Percentiles rank a stretch among this genome's conserved stretches.
Evolutionary conservation across 2,888 invertebrate species (phyloP).

Genomic region (Biston stratarius): DNA sequence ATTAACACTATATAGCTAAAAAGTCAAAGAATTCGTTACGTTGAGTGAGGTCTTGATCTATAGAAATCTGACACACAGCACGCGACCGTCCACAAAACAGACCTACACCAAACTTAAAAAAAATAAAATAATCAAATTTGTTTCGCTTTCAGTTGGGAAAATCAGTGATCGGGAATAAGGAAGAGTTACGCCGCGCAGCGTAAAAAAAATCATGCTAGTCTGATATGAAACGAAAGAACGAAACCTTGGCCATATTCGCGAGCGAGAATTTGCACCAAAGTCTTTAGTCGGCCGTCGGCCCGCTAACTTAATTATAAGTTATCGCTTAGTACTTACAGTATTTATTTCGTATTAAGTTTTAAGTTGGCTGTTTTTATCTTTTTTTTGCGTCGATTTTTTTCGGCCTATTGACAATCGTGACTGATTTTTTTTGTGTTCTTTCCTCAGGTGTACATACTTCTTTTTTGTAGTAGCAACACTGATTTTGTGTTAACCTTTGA

Average conservation of each 20-base stretch:
- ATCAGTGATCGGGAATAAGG: slow-evolving; percentile 44
- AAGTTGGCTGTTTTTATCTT: slow-evolving; percentile 63
- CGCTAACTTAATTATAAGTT: slow-evolving; percentile 57
- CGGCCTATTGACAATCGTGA: slow-evolving; percentile 63
- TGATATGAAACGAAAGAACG: slow-evolving; percentile 79
- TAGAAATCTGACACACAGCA: no score
- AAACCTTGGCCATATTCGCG: slow-evolving; percentile 78
- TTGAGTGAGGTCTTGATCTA: no score
- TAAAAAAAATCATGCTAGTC: slow-evolving; percentile 85
- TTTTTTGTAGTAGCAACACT: slow-evolving; percentile 26
- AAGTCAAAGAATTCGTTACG: no score
- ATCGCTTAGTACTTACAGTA: slow-evolving; percentile 83
- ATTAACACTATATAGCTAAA: no score
- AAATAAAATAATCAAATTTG: not conserved
- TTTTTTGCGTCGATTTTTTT: slow-evolving; percentile 54
- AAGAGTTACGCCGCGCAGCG: slow-evolving; percentile 55
- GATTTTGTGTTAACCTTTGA: slow-evolving; percentile 1
- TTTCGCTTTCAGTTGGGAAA: slow-evolving; percentile 51
- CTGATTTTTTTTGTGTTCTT: slow-evolving; percentile 62
- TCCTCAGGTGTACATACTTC: slow-evolving; percentile 42
- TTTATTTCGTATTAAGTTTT: slow-evolving; percentile 80
- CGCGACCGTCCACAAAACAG: no score
- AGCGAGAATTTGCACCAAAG: slow-evolving; percentile 78
- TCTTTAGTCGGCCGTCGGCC: slow-evolving; percentile 63
- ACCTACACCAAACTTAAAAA: no score